Evolutionary conservation across 1,140 invertebrate species (phyloP), one percentile per base, ranked within the genome.

Genomic region (Drosophila ambigua): DNA sequence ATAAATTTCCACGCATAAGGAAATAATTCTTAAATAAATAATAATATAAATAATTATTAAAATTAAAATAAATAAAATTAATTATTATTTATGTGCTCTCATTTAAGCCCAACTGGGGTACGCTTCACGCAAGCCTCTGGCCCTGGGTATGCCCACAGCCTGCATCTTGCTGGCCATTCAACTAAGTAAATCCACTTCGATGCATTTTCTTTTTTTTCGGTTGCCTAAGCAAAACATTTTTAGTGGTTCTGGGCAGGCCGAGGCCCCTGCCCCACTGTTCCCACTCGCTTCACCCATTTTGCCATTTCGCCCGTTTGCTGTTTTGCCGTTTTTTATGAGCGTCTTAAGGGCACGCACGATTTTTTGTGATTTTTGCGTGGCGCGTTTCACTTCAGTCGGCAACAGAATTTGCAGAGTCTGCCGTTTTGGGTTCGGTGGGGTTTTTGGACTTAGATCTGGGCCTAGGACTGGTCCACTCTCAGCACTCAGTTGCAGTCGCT

Each of bases 301-400:
- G 62, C 66, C 73, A 71, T 74, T 64, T 59, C 72, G 60, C 54
- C 61, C 35, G 35, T 39, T 39, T 39, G 69, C 72, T 64, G 72
- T 74, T 74, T 64, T 74, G 61, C 61, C 61, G 71, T 85, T 87
- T 85, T 85, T 85, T 85, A 85, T 85, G 81, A 85, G 81, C 81
- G 83, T 87, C 81, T 87, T 85, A 85, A 87, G 81, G 77, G 81
- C 82, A 87, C 81, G 81, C 81, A 85, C 81, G 81, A 85, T 87
- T 85, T 85, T 39, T 87, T 85, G 83, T 85, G 78, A 85, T 87
- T 85, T 83, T 87, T 85, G 81, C 81, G 82, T 85, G 84, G 81
- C 82, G 78, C 82, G 69, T 81, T 85, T 80, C 63, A 79, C 77
- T 72, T 63, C 35, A 39, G 35, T 39, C 75, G 77, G 77, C 76